A percentile compares a stretch with the other conserved stretches of the same genome.
Evolutionary conservation across 2,113 vertebrate genomes (phyloP).

Genomic region (Tringa solitaria): DNA sequence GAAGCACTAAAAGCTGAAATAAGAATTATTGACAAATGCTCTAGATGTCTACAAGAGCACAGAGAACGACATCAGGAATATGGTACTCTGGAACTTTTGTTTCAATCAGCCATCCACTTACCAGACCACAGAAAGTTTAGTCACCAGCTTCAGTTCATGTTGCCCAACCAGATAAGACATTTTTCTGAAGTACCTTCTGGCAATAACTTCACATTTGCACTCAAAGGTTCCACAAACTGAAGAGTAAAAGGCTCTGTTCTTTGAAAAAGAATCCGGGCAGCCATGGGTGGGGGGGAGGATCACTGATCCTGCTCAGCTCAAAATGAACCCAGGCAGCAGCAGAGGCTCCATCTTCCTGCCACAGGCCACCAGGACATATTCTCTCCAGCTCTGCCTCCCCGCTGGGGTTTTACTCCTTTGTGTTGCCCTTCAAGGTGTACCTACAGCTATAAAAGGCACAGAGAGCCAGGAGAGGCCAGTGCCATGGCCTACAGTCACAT

Average conservation of each 20-base stretch:
- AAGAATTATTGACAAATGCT: neutral
- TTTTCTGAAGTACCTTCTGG: neutral
- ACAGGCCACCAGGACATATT: fast-evolving
- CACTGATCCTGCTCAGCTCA: neutral
- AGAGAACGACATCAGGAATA: neutral
- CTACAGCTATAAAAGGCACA: fast-evolving
- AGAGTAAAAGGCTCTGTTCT: neutral
- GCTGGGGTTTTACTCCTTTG: no score
- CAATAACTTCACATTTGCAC: neutral
- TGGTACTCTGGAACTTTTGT: neutral
- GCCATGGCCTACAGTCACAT: fast-evolving
- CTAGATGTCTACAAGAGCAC: neutral
- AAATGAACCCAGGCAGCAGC: fast-evolving
- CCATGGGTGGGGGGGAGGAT: fast-evolving
- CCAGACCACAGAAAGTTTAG: neutral
- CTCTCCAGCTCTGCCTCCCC: neutral
- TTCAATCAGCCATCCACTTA: neutral
- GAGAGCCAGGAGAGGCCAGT: neutral
- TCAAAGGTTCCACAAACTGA: neutral
- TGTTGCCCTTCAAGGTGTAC: fast-evolving
- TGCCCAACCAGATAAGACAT: neutral
- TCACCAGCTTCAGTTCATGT: fast-evolving
- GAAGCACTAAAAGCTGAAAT: neutral
- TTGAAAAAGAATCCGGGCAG: neutral
- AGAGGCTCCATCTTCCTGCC: neutral